Conservation (phyloP, 2,113 vertebrate genomes). For the Apodemus sylvaticus region DNA sequence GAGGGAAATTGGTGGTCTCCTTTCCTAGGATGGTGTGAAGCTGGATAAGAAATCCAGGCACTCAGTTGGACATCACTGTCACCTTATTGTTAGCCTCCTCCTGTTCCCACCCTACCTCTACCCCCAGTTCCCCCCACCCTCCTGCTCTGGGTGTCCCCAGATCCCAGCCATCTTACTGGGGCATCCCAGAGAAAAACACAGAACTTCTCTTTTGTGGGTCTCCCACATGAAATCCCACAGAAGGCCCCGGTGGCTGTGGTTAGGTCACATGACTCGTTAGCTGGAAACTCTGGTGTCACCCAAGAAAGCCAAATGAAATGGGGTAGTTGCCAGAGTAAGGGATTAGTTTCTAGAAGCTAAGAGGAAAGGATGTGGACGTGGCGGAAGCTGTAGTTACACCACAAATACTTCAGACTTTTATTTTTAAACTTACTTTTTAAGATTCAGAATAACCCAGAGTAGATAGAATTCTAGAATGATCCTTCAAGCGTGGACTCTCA, state of each 20-base stretch:
- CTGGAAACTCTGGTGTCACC: background rate
- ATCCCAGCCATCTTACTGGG: background rate
- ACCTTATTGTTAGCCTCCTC: background rate
- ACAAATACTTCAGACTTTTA: background rate
- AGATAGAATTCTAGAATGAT: background rate
- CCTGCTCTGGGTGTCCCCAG: background rate
- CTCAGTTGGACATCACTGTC: no score
- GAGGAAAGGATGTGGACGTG: background rate
- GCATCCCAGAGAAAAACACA: background rate
- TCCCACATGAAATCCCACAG: background rate
- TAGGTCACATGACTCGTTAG: background rate
- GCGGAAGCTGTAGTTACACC: background rate
- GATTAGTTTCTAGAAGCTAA: background rate
- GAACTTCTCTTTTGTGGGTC: background rate
- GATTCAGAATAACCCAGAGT: background rate
- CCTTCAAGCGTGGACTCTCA: background rate
- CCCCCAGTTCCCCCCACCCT: no score
- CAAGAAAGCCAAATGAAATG: background rate
- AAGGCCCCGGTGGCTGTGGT: background rate
- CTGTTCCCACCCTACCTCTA: rapidly evolving
- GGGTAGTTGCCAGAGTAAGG: background rate
- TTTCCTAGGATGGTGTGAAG: background rate
- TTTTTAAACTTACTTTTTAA: background rate
- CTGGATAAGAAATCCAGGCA: background rate
- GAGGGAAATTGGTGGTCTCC: background rate